Evolutionary conservation across 2,888 invertebrate genomes (phyloP).

Genomic region (Drosophila pseudotakahashii): DNA sequence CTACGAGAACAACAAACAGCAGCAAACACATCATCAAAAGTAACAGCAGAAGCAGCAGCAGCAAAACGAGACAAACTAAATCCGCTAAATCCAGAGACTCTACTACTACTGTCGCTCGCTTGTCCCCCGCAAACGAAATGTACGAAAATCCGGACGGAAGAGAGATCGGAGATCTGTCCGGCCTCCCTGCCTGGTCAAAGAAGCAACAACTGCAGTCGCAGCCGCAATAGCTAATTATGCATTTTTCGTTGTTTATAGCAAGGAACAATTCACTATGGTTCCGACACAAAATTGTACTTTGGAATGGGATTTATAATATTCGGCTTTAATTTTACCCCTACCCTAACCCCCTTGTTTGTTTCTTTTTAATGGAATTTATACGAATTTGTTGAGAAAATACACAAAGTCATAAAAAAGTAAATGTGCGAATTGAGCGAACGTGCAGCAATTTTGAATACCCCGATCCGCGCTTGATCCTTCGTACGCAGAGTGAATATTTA

Average conservation of each 20-base stretch:
- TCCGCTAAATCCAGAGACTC: conserved; percentile 32
- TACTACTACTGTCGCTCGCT: conserved; percentile 61
- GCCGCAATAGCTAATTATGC: conserved; percentile 58
- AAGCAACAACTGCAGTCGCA: conserved; percentile 35
- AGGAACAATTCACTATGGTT: conserved; percentile 59
- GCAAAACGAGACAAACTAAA: conserved; percentile 47
- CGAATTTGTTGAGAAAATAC: conserved; percentile 69
- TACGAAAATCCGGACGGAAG: conserved; percentile 25
- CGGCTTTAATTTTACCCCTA: conserved; percentile 35
- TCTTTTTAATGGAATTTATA: conserved; percentile 62
- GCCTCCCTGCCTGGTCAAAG: conserved; percentile 44
- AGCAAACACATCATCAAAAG: conserved; percentile 50
- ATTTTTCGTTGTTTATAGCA: conserved; percentile 71
- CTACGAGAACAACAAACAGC: conserved; percentile 45
- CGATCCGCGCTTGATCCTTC: conserved; percentile 28
- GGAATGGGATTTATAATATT: conserved; percentile 54
- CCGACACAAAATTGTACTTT: conserved; percentile 61
- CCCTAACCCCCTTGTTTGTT: conserved; percentile 55
- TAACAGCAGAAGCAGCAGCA: conserved; percentile 39
- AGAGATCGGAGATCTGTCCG: conserved; percentile 24
- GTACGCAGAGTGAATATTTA: conserved; percentile 66
- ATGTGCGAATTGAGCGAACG: conserved; percentile 48
- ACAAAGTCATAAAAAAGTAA: conserved; percentile 47
- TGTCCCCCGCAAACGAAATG: conserved; percentile 41
- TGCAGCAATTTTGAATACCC: conserved; percentile 33